These are phyloP conservation scores for Phylloscopus whistleri DNA, from an alignment of 2,113 vertebrate species.

Conservation along the genomic window DNA sequence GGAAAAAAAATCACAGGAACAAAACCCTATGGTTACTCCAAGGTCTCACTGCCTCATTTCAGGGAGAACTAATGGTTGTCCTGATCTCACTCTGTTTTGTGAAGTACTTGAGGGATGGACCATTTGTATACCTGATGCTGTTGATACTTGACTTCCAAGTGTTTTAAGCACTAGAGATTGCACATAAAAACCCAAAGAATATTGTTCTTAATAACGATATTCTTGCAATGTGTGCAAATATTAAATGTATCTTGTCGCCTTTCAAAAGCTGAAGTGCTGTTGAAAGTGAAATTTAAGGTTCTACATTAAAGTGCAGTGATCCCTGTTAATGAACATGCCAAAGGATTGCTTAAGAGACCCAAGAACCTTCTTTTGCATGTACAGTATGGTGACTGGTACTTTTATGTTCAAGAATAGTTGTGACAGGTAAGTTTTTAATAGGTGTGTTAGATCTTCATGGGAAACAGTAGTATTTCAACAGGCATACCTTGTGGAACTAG, in stretches of 20 bases:
- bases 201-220: conserved; percentile 59
- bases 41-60: fast-evolving
- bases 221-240: conserved; percentile 82
- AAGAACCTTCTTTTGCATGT: background rate
- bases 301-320: conserved; percentile 46
- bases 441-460: background rate
- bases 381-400: background rate
- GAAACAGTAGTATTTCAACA: background rate
- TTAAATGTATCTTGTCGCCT: conserved; percentile 84
- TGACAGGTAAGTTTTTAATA: background rate
- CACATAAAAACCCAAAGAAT: conserved; percentile 87
- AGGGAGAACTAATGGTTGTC: background rate
- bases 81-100: background rate
- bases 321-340: background rate
- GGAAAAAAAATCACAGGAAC: background rate
- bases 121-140: background rate
- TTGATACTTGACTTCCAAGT: background rate
- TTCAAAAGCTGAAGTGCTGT: conserved; percentile 78
- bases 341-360: background rate
- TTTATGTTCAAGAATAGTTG: background rate
- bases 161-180: background rate
- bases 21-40: background rate
- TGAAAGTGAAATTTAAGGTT: conserved; percentile 86
- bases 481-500: background rate
- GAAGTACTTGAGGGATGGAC: background rate